phyloP scores from a whole-genome alignment of 1,140 invertebrate genomes.

The Monochamus saltuarius region DNA sequence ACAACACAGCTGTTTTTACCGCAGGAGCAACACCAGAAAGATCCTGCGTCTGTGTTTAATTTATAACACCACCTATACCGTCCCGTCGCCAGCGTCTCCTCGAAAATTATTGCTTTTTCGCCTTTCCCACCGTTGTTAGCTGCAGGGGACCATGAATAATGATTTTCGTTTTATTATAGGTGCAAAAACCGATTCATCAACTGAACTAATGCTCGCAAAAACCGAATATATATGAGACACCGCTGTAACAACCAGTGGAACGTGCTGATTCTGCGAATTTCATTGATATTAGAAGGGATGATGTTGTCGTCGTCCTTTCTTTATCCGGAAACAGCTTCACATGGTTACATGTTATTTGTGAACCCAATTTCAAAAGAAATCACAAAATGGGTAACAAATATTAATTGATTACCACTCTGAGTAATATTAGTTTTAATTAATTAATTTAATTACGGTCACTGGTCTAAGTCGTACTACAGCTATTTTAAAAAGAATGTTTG shows the following conservation, averaged over 20 bases:
- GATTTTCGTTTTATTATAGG: conserved; percentile 40
- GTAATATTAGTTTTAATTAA: too few species aligned
- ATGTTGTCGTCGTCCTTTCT: too few species aligned
- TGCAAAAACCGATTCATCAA: conserved; percentile 19
- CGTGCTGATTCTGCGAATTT: too few species aligned
- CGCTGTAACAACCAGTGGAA: conserved; percentile 2
- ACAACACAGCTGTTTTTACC: conserved; percentile 35
- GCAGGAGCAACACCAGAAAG: conserved; percentile 27
- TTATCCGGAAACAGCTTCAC: too few species aligned
- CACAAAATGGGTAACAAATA: too few species aligned
- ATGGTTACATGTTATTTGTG: too few species aligned
- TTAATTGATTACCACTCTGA: too few species aligned
- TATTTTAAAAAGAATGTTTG: too few species aligned
- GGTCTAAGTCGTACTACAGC: too few species aligned
- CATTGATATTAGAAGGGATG: too few species aligned
- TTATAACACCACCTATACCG: conserved; percentile 29
- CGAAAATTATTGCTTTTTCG: conserved; percentile 39
- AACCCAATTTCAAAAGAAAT: too few species aligned
- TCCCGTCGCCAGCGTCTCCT: background rate
- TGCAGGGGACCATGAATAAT: conserved; percentile 38
- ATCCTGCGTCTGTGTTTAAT: conserved; percentile 36
- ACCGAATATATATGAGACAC: background rate
- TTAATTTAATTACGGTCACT: too few species aligned
- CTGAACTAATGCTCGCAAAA: conserved; percentile 14
- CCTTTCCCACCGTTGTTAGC: conserved; percentile 25